Evolutionary conservation across 2,797 vertebrate species (phyloP).

Genomic region (Girardinus metallicus): DNA sequence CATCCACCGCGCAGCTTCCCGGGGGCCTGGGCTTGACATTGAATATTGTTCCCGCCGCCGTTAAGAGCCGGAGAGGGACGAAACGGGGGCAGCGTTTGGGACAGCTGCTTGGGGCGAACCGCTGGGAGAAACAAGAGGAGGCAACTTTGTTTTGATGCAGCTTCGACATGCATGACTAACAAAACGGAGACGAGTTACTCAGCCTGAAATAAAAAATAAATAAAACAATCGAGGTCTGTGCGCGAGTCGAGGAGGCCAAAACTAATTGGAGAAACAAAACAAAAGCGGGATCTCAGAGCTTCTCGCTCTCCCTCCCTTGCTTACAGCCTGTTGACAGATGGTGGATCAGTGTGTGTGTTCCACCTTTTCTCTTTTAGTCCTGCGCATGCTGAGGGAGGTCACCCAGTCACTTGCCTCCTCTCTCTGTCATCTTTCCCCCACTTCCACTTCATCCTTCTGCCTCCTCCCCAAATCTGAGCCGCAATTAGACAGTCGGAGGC

Average conservation of each 20-base stretch:
- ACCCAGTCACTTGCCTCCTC: slow-evolving; percentile 54
- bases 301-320: slow-evolving; percentile 20
- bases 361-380: slow-evolving; percentile 73
- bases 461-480: slow-evolving; percentile 39
- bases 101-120: slow-evolving; percentile 54
- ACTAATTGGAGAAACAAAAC: slow-evolving; percentile 52
- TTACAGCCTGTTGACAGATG: slow-evolving; percentile 70
- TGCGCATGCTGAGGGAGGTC: slow-evolving; percentile 63
- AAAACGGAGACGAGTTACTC: slow-evolving; percentile 24
- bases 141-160: slow-evolving; percentile 50
- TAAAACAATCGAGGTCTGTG: slow-evolving; percentile 14
- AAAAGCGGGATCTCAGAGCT: slow-evolving; percentile 35
- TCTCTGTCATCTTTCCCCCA: slow-evolving; percentile 43
- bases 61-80: slow-evolving; percentile 39
- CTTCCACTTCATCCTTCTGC: slow-evolving; percentile 45
- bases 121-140: slow-evolving; percentile 32
- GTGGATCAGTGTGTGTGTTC: slow-evolving; percentile 76
- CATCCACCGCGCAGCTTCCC: slow-evolving; percentile 46
- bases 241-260: slow-evolving; percentile 19
- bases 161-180: slow-evolving; percentile 29
- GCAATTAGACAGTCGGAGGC: slow-evolving; percentile 31
- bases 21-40: slow-evolving; percentile 35
- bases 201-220: slow-evolving; percentile 3
- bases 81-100: slow-evolving; percentile 25
- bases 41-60: slow-evolving; percentile 61